Percentiles rank a stretch among this genome's conserved stretches.
Evolutionary conservation across 2,888 invertebrate genomes (phyloP).

Genomic region (Ganaspis brasiliensis): DNA sequence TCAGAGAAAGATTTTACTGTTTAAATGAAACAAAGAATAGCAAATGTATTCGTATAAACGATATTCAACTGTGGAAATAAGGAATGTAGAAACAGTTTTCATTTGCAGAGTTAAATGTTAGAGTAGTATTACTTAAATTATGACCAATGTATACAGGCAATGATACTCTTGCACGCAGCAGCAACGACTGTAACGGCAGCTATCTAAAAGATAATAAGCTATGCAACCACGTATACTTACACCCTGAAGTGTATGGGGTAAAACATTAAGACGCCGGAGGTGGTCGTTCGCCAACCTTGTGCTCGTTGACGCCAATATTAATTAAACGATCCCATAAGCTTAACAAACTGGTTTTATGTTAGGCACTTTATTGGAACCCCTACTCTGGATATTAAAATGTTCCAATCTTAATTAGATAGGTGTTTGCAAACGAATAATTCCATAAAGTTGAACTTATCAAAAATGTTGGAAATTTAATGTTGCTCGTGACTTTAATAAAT

Average conservation of each 20-base stretch:
- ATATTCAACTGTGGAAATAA: not conserved
- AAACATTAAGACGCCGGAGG: conserved; percentile 75
- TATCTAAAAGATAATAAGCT: conserved; percentile 45
- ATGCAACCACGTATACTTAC: conserved; percentile 36
- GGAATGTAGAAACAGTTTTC: conserved; percentile 23
- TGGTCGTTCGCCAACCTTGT: conserved; percentile 72
- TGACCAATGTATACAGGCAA: not conserved
- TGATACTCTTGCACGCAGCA: not conserved
- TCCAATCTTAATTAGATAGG: conserved; percentile 80
- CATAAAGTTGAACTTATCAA: not conserved
- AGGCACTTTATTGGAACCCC: conserved; percentile 76
- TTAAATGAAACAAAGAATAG: too few relatives aligned
- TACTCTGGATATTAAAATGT: conserved; percentile 77
- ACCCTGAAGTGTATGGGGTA: conserved; percentile 58
- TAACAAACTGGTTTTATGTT: conserved; percentile 77
- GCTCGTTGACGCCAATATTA: conserved; percentile 76
- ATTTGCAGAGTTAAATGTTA: not conserved
- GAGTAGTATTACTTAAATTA: too few relatives aligned
- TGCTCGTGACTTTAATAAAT: too few relatives aligned
- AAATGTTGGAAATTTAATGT: too few relatives aligned
- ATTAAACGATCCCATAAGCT: conserved; percentile 80
- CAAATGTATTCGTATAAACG: too few relatives aligned
- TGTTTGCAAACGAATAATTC: conserved; percentile 69
- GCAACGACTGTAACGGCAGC: conserved; percentile 22
- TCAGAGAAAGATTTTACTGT: too few relatives aligned